Evolutionary conservation across 2,113 vertebrate genomes (phyloP), one percentile per base, ranked within the genome.

Genomic region (Semnornis frantzii): DNA sequence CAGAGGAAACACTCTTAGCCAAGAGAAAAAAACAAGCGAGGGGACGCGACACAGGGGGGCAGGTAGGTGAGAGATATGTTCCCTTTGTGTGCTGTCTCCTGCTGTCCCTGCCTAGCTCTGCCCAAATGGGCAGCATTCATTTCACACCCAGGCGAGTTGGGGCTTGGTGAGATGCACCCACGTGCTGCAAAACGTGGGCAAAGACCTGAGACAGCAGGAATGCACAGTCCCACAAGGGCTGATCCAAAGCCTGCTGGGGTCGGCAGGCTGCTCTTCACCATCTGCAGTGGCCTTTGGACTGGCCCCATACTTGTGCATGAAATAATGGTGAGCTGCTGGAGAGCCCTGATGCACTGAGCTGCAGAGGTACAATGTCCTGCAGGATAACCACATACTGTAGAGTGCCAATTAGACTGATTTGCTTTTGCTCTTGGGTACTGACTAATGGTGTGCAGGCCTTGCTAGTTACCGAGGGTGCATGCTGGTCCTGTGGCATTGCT

Each of bases 201-300:
- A 14, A 46, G 69, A 25, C 68, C 71, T 1, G 6, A 24, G 64
- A 25, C 70, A 69, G 76, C 39, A 44, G 85, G 57, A 77, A 23
- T 1, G 46, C 58, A 4, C 17, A 6, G 59, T 15, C 24, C 70
- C 46, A 5, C 0, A 1, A 52, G 64, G 63, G n/a, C 60, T 72
- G 55, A 54, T 57, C 31, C 66, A 52, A 69, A 82, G 48, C 28
- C 75, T 12, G 16, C 20, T 8, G 10, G 48, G 39, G 21, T 62
- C 72, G 68, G 69, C 2, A 1, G 90, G 57, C 46, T 52, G 42
- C 24, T 68, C 33, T 30, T 73, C 42, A 16, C 55, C 14, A 5
- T 21, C 79, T 94, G 50, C 24, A 39, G 57, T 28, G 19, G 50
- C 75, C 78, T 88, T 77, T 85, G 75, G 71, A 42, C 58, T 52